Evolutionary conservation across 2,797 vertebrate genomes (phyloP), one percentile per base, ranked within the genome.

Genomic region (Gallinago stenura): DNA sequence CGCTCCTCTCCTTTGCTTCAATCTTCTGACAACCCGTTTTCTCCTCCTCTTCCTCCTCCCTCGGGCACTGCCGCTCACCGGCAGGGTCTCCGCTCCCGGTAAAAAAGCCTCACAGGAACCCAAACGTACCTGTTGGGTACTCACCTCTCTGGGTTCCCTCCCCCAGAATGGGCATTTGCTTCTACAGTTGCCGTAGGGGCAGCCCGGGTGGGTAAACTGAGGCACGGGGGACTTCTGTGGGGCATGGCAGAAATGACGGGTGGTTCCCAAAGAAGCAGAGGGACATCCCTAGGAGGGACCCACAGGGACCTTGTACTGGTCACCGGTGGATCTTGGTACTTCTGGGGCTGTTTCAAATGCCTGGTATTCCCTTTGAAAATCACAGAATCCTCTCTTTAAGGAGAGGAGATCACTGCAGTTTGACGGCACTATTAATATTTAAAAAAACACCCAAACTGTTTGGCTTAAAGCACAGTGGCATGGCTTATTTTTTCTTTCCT

Each of bases 31-130:
- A 79, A 10, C 21, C 20, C 3, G 0, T 53, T 77, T 65, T 70
- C 51, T 45, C 51, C 33, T 9, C 41, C 43, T 37, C 10, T 61
- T 82, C n/a, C 7, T 39, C 50, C 25, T 77, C 28, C 51, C 33
- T 46, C 0, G 0, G 26, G 57, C 46, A 6, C 30, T 0, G 0
- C 45, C 39, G 33, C 83, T 69, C 39, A 75, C 31, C 30, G 1
- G 3, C 46, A 31, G 54, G 3, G 8, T 50, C 73, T 89, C 53
- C 1, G 1, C 62, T 84, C 35, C 62, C 54, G 31, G 31, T n/a
- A 35, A 22, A 21, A 46, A 46, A 22, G 20, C 19, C 41, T 68
- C 45, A 4, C 1, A 33, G 50, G 41, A 66, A 7, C 53, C 28
- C 48, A 3, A 6, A 4, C 41, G n/a, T 39, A 28, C n/a, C 57